phyloP scores from a whole-genome alignment of 2,797 vertebrate species.

The Sebastes minor region DNA sequence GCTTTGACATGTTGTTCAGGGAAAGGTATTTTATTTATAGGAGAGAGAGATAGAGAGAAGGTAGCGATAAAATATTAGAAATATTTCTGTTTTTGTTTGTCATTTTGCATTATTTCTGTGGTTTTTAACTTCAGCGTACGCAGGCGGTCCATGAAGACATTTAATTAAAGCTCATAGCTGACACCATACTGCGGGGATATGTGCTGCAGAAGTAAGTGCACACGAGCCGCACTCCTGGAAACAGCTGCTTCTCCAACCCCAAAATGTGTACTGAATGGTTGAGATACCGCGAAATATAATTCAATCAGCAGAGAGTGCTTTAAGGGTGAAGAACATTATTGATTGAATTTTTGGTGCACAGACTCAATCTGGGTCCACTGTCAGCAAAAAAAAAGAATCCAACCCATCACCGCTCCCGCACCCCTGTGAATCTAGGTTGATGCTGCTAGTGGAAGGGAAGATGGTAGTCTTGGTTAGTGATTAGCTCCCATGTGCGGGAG shows the following conservation, averaged over 20 bases:
- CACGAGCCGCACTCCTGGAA: background rate
- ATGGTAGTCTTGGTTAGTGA: background rate
- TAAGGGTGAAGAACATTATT: constrained; percentile 28
- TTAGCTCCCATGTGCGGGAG: background rate
- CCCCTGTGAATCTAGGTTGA: background rate
- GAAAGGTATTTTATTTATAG: constrained; percentile 25
- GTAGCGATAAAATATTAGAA: background rate
- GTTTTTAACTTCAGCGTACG: background rate
- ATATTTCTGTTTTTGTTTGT: background rate
- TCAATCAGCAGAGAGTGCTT: constrained; percentile 29
- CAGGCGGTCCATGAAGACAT: background rate
- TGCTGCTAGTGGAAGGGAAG: background rate
- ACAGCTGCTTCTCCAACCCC: constrained; percentile 7
- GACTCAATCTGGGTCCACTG: constrained; percentile 21
- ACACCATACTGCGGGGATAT: background rate
- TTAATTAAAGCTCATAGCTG: background rate
- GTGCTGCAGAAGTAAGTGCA: background rate
- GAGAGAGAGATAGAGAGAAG: background rate
- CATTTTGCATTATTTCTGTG: background rate
- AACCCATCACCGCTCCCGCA: background rate
- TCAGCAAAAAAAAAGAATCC: constrained; percentile 22
- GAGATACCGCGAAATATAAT: constrained; percentile 32
- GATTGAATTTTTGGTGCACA: constrained; percentile 31
- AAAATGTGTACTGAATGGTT: constrained; percentile 11
- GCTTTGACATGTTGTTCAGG: constrained; percentile 8